Conservation (phyloP, 2,113 vertebrate genomes). For the Syngnathus typhle region DNA sequence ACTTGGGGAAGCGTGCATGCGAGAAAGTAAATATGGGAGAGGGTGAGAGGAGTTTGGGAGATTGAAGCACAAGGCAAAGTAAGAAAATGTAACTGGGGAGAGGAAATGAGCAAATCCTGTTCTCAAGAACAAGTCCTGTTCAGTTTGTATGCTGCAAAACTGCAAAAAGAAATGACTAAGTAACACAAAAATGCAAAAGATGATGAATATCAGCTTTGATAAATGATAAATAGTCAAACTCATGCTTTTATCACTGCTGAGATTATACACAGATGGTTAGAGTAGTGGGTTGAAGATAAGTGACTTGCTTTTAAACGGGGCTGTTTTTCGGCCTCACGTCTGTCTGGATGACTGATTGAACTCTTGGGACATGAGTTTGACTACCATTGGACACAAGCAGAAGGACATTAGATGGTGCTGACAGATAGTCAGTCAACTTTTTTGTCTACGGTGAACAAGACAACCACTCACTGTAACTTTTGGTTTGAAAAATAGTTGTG, state of each 20-base stretch:
- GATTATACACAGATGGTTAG: slow-evolving; percentile 14
- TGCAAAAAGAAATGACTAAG: not conserved
- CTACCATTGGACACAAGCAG: slow-evolving; percentile 35
- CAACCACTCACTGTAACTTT: slow-evolving; percentile 35
- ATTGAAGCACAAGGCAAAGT: slow-evolving; percentile 45
- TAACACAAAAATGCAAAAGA: not conserved
- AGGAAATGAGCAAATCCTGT: slow-evolving; percentile 46
- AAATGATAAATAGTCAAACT: not conserved
- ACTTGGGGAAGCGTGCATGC: slow-evolving; percentile 49
- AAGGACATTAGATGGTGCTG: slow-evolving; percentile 45
- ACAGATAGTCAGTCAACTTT: slow-evolving; percentile 56
- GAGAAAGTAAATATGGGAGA: slow-evolving; percentile 58
- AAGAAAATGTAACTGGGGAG: slow-evolving; percentile 30
- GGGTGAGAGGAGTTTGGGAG: slow-evolving; percentile 43
- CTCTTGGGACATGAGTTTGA: slow-evolving; percentile 37
- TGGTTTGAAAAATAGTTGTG: slow-evolving; percentile 11
- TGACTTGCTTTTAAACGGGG: slow-evolving; percentile 14
- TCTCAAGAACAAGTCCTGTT: slow-evolving; percentile 9
- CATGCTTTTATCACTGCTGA: slow-evolving; percentile 3
- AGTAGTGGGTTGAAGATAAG: slow-evolving; percentile 27
- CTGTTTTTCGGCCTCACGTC: slow-evolving; percentile 21
- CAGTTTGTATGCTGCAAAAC: not conserved
- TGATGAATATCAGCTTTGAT: not conserved
- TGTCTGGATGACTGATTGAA: slow-evolving; percentile 52
- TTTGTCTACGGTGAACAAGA: slow-evolving; percentile 42